Base-by-base conservation (phyloP, 2,797 vertebrate genomes). In the Poeciliopsis gracilis region DNA sequence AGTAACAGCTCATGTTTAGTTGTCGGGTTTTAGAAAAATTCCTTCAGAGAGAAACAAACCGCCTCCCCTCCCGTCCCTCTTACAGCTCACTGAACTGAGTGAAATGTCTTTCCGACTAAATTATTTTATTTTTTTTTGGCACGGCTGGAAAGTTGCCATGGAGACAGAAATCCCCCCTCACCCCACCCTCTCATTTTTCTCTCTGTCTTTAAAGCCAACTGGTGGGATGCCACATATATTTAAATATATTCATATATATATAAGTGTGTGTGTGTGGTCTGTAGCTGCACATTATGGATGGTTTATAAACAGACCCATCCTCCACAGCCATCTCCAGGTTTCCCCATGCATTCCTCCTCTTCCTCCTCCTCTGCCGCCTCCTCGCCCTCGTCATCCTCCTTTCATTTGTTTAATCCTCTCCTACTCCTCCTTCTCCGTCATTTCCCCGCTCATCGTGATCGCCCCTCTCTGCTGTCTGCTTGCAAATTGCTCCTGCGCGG, bases 31-130 rank as follows among this genome's bases (percentile, higher is more conserved):
- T 43, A 33, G 33, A 90, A 87, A 82, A 89, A 88, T 91, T 76
- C 80, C 77, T 86, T 79, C 85, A 80, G 77, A 71, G 77, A 71
- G 87, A 91, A 78, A 75, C 86, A 90, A 87, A 90, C 88, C 59
- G 45, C 87, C 10, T 77, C 78, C 55, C 73, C 79, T 53, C 79
- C 81, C 80, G 61, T 88, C 87, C 86, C 90, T 94, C 92, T 95
- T 89, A 93, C 95, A 93, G 93, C 90, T 95, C 95, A 94, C 86
- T 95, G 93, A 95, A 93, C 94, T 92, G 93, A 94, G 91, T 92
- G 93, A 95, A 95, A 94, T 93, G 93, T 95, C 94, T 95, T 96
- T 95, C 93, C 88, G 84, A 93, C 93, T 93, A 95, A 94, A 94
- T 95, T 79, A 94, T 93, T 94, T 92, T 87, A 93, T 89, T 86